These are phyloP conservation scores for Papilio protenor DNA, from an alignment of 2,888 invertebrate species.

Conservation along the genomic window DNA sequence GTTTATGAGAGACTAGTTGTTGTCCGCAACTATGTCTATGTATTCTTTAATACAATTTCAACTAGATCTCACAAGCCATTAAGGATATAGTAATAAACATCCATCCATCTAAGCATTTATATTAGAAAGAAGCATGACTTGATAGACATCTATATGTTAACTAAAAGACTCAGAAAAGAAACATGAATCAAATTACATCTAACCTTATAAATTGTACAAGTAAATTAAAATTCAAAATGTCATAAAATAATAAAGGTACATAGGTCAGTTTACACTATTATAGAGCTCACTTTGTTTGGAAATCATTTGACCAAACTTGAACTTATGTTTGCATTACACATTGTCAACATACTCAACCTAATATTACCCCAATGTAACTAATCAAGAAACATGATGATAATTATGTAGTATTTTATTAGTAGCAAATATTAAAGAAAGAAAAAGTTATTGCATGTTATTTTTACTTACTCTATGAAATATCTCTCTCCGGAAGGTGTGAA, in stretches of 20 bases:
- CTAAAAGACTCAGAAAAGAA: background rate
- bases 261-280: background rate
- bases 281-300: background rate
- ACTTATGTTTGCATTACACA: background rate
- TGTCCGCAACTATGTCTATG: too few species aligned
- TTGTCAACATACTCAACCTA: background rate
- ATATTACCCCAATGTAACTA: background rate
- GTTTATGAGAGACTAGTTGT: too few species aligned
- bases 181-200: background rate
- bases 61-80: too few species aligned
- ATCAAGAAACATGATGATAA: background rate
- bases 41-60: too few species aligned
- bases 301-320: background rate
- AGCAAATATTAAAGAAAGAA: background rate
- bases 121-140: too few species aligned
- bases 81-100: too few species aligned
- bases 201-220: background rate
- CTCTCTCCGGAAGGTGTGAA: conserved; percentile 98
- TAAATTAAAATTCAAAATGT: background rate
- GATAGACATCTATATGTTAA: background rate
- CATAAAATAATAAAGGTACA: background rate
- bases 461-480: conserved; percentile 97
- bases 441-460: conserved; percentile 26
- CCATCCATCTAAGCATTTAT: too few species aligned
- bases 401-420: background rate